Evolutionary conservation across 1,140 invertebrate species (phyloP).

Genomic region (Aradophagus sp.): DNA sequence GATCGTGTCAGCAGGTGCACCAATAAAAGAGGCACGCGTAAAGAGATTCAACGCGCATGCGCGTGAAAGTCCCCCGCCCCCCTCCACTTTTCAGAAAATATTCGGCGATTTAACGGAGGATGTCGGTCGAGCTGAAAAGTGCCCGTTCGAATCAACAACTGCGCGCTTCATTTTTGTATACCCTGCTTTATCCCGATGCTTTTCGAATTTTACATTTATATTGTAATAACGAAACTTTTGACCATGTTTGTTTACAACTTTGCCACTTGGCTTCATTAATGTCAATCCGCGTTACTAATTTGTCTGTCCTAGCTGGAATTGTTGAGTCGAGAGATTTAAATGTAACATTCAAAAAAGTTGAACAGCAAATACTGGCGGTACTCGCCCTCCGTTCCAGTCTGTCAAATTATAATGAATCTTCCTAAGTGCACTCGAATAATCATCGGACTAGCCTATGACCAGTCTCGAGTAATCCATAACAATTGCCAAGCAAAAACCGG

Average conservation of each 20-base stretch:
- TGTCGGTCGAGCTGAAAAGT: conserved; percentile 18
- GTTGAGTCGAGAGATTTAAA: no score
- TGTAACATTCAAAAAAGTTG: no score
- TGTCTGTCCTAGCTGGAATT: no score
- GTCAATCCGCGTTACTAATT: no score
- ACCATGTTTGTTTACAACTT: no score
- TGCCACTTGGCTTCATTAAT: no score
- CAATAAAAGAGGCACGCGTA: conserved; percentile 57
- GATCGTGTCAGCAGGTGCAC: conserved; percentile 56
- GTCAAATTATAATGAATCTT: conserved; percentile 33
- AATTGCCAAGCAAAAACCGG: conserved; percentile 34
- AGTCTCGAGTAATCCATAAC: conserved; percentile 47
- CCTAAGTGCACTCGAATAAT: conserved; percentile 40
- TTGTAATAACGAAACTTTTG: no score
- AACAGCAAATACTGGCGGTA: conserved; percentile 3
- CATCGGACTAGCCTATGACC: conserved; percentile 40
- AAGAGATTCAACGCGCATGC: conserved; percentile 56
- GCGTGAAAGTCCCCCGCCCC: conserved; percentile 59
- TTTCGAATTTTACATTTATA: no score
- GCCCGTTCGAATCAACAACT: conserved; percentile 37
- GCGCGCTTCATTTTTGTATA: neutral
- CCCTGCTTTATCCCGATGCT: no score
- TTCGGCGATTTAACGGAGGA: conserved; percentile 42
- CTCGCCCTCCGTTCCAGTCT: conserved; percentile 10
- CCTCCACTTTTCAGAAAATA: conserved; percentile 40